phyloP scores from a whole-genome alignment of 2,888 invertebrate genomes.

The Lasioglossum morio region DNA sequence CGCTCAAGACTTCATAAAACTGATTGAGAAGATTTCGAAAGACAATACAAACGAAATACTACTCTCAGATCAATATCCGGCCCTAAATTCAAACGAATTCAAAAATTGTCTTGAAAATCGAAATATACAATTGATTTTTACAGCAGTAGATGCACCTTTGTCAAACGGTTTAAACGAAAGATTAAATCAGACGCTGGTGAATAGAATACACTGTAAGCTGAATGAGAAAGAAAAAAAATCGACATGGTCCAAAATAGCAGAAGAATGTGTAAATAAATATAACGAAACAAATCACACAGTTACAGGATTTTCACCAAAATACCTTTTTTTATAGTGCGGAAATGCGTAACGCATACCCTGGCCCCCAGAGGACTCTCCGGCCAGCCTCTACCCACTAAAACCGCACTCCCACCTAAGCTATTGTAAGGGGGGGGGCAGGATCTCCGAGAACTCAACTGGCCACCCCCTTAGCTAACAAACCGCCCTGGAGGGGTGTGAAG shows the following conservation, averaged over 20 bases:
- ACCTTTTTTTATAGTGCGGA: too few relatives aligned
- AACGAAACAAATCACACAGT: background rate
- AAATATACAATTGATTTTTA: constrained; percentile 10
- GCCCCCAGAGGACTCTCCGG: too few relatives aligned
- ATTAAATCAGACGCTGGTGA: background rate
- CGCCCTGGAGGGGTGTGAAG: too few relatives aligned
- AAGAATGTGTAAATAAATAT: background rate
- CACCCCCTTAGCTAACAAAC: too few relatives aligned
- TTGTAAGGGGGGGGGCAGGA: too few relatives aligned
- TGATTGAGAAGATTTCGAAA: background rate
- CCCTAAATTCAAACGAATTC: constrained; percentile 3
- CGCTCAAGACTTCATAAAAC: constrained; percentile 7
- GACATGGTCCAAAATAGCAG: background rate
- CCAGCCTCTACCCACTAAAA: too few relatives aligned
- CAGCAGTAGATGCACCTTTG: background rate
- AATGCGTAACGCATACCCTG: too few relatives aligned
- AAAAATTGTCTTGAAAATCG: background rate
- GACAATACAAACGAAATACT: background rate
- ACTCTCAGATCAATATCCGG: constrained; percentile 5
- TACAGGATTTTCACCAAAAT: background rate
- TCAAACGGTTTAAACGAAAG: too few relatives aligned
- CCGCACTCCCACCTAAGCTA: too few relatives aligned
- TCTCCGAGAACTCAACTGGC: too few relatives aligned
- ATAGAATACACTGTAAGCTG: background rate
- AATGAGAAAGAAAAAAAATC: background rate